Conservation (phyloP, 2,888 invertebrate genomes). For the Epistrophella euchroma region DNA sequence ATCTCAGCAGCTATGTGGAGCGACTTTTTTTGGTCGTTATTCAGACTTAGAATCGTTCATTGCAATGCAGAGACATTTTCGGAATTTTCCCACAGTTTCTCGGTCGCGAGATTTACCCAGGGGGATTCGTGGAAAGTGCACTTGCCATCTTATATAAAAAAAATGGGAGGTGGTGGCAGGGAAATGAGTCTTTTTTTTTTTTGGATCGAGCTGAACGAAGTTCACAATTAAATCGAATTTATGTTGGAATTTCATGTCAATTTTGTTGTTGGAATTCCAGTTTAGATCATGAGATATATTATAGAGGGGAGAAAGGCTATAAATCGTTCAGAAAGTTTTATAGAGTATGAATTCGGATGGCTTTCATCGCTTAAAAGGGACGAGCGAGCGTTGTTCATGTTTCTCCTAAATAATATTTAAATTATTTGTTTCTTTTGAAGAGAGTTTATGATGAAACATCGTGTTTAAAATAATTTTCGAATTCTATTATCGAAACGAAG, state of each 20-base stretch:
- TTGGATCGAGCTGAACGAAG: constrained; percentile 46
- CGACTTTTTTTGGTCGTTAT: constrained; percentile 25
- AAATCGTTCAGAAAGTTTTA: constrained; percentile 65
- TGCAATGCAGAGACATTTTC: constrained; percentile 51
- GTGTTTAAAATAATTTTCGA: too few species aligned
- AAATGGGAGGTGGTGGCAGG: constrained; percentile 62
- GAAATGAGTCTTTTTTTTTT: constrained; percentile 45
- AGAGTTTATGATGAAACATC: not conserved
- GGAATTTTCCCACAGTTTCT: constrained; percentile 73
- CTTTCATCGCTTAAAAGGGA: constrained; percentile 37
- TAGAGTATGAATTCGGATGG: constrained; percentile 56
- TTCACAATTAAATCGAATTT: constrained; percentile 69
- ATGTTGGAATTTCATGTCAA: constrained; percentile 59
- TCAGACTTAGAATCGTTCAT: constrained; percentile 16
- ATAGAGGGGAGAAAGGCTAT: constrained; percentile 22
- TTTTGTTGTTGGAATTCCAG: constrained; percentile 52
- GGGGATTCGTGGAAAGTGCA: constrained; percentile 69
- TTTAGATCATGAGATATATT: constrained; percentile 15
- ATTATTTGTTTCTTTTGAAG: constrained; percentile 18
- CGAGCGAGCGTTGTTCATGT: constrained; percentile 7
- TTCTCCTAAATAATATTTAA: not conserved
- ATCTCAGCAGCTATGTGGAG: constrained; percentile 75
- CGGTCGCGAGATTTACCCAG: constrained; percentile 35
- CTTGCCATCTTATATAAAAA: constrained; percentile 43
- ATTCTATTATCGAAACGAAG: too few species aligned